phyloP scores from a whole-genome alignment of 2,797 vertebrate species.

The Sus cebifrons region DNA sequence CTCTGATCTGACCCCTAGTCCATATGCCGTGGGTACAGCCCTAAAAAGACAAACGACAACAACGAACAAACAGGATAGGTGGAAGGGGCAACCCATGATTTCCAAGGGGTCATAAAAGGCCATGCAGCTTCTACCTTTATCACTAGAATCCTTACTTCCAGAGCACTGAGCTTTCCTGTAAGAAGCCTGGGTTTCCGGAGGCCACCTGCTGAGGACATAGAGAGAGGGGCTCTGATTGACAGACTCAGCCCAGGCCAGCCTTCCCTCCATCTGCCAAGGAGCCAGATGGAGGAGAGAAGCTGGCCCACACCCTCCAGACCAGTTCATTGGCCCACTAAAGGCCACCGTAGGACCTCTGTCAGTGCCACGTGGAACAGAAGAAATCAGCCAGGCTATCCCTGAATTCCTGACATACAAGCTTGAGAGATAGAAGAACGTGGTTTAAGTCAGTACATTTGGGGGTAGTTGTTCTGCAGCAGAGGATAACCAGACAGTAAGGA shows the following conservation, averaged over 20 bases:
- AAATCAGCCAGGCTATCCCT: background rate
- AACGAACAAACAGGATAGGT: background rate
- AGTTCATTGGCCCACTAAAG: background rate
- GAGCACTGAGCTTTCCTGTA: background rate
- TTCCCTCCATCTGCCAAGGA: background rate
- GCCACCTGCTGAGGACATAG: rapidly evolving
- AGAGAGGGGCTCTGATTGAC: too few species aligned
- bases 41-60: too few species aligned
- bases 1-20: too few species aligned
- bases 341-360: background rate
- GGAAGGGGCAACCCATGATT: background rate
- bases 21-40: too few species aligned
- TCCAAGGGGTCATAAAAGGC: background rate
- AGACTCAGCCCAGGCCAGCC: background rate
- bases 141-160: background rate
- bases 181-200: background rate
- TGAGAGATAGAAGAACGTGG: background rate
- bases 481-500: background rate
- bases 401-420: background rate
- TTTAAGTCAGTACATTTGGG: background rate
- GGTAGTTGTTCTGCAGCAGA: background rate
- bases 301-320: background rate
- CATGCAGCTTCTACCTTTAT: background rate
- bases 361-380: background rate
- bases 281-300: background rate